Evolutionary conservation across 2,888 invertebrate genomes (phyloP).

Genomic region (Nymphalis polychloros): DNA sequence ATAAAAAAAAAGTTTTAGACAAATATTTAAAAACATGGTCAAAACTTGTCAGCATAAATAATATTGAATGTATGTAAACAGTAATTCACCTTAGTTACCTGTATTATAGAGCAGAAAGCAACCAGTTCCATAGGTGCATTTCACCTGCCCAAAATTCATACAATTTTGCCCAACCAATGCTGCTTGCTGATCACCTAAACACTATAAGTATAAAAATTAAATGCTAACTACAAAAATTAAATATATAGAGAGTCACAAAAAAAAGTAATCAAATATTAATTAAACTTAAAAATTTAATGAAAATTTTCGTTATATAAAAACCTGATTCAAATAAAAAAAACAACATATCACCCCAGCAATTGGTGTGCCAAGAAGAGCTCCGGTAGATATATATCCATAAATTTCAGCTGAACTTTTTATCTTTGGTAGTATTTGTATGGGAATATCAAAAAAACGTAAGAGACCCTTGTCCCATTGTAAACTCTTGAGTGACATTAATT

Average conservation of each 20-base stretch:
- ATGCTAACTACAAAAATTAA: neutral
- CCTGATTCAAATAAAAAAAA: neutral
- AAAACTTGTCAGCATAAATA: too few species aligned
- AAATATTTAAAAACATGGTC: too few species aligned
- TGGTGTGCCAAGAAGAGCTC: constrained; percentile 89
- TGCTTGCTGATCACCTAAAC: constrained; percentile 97
- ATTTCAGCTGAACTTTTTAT: constrained; percentile 96
- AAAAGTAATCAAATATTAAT: too few species aligned
- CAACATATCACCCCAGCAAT: constrained; percentile 89
- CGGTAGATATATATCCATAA: constrained; percentile 90
- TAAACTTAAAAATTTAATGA: too few species aligned
- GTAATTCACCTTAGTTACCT: constrained; percentile 71
- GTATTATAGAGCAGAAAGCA: constrained; percentile 98
- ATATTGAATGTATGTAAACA: too few species aligned
- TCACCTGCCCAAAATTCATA: constrained; percentile 92
- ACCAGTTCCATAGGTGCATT: constrained; percentile 97
- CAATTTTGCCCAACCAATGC: constrained; percentile 96
- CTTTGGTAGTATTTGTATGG: constrained; percentile 90
- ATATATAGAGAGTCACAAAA: neutral
- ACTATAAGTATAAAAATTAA: constrained; percentile 74
- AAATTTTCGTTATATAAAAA: too few species aligned
- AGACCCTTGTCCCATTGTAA: constrained; percentile 94
- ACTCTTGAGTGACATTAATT: constrained; percentile 96
- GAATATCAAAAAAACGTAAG: constrained; percentile 94
- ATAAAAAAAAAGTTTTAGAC: too few species aligned